Evolutionary conservation across 2,113 vertebrate species (phyloP).

Genomic region (Chauna torquata): DNA sequence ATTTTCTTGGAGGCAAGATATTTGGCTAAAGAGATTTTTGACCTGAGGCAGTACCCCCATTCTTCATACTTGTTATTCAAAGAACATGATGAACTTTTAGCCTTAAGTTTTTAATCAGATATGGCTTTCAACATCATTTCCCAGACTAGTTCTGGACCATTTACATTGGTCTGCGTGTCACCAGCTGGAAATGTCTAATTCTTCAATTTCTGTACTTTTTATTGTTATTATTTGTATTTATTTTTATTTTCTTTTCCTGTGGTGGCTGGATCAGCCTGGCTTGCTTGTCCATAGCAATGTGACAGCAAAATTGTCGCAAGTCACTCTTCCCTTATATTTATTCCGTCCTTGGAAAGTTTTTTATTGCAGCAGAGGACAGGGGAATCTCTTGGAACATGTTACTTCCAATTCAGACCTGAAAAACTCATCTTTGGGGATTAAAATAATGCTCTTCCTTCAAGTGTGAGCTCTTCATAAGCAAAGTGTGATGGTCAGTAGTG

Average conservation of each 20-base stretch:
- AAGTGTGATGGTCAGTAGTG: neutral
- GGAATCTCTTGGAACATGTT: neutral
- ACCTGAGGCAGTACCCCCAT: neutral
- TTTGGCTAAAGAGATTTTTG: neutral
- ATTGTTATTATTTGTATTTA: neutral
- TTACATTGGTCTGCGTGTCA: neutral
- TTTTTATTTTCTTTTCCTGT: neutral
- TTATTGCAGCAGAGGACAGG: neutral
- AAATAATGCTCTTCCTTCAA: neutral
- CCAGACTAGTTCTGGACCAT: neutral
- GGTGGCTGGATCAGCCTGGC: neutral
- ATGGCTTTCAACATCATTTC: neutral
- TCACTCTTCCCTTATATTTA: neutral
- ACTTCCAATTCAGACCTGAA: neutral
- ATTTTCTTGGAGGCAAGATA: neutral
- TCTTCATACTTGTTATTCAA: neutral
- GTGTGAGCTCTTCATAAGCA: neutral
- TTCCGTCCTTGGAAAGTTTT: neutral
- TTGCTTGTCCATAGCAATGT: neutral
- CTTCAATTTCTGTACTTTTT: neutral
- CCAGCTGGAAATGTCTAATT: neutral
- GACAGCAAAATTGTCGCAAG: neutral
- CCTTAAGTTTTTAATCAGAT: neutral
- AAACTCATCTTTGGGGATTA: neutral
- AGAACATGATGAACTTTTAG: neutral